A percentile compares a stretch with the other conserved stretches of the same genome.
These are phyloP conservation scores for Pangasius larnaudii DNA, from an alignment of 2,797 vertebrate species.

Conservation along the genomic window DNA sequence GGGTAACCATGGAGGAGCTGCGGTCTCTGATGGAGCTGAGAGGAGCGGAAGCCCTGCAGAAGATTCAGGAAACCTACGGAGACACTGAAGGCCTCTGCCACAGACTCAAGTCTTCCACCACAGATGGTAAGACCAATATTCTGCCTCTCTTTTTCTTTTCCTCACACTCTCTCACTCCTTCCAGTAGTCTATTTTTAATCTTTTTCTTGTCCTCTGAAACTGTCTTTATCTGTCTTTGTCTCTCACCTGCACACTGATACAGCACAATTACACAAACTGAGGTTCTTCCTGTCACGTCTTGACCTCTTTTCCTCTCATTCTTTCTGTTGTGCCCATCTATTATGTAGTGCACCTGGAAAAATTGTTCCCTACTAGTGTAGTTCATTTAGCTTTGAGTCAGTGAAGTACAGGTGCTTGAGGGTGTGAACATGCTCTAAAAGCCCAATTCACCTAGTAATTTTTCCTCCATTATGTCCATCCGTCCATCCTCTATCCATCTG, in stretches of 20 bases:
- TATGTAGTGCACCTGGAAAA: constrained; percentile 6
- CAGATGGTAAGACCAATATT: constrained; percentile 77
- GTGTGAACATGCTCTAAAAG: background rate
- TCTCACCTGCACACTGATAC: background rate
- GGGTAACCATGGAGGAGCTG: constrained; percentile 83
- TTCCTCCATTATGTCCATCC: background rate
- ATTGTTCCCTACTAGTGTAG: background rate
- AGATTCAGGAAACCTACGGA: constrained; percentile 85
- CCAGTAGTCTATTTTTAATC: background rate
- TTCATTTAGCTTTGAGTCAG: constrained; percentile 21
- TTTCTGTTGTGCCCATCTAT: background rate
- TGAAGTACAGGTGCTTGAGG: background rate
- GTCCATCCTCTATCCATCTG: background rate
- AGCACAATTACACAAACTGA: background rate
- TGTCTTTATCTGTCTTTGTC: background rate
- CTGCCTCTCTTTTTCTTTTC: constrained; percentile 2
- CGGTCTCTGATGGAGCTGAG: constrained; percentile 89
- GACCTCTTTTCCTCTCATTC: background rate
- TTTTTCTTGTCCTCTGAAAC: background rate
- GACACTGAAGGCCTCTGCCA: constrained; percentile 85
- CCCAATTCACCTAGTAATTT: constrained; percentile 25
- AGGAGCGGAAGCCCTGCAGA: constrained; percentile 84
- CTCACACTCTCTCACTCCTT: constrained; percentile 9
- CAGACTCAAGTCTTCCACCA: constrained; percentile 85
- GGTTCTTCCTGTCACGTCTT: background rate